Base-by-base conservation (phyloP, 2,888 invertebrate species). In the Epistrophella euchroma region DNA sequence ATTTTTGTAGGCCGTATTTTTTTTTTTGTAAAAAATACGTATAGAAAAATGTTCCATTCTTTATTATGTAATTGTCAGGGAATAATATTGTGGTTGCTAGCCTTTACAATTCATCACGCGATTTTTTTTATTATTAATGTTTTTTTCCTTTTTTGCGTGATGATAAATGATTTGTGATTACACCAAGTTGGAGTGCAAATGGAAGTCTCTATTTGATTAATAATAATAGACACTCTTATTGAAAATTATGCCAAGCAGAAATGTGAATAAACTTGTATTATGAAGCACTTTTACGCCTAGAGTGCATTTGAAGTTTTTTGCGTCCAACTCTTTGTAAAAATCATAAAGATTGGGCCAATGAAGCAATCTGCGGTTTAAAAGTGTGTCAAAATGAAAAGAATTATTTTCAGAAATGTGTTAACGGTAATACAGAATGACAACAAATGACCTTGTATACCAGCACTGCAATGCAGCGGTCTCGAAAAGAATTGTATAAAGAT, bases 31-130 rank as follows among this genome's bases (percentile, higher is more conserved):
- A n/a, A n/a, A n/a, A n/a, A n/a, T n/a, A n/a, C n/a, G n/a, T n/a
- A n/a, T n/a, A n/a, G n/a, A 0, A 28, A 45, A 45, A 66, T 47
- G 32, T 47, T 15, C 40, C 62, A 43, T n/a, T 66, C 66, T 19
- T 47, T 66, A 32, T 32, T 13, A 32, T 66, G 66, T 66, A 47
- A 66, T 47, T 66, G 66, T 32, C 47, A 60, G 45, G 64, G 45
- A 66, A 66, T 47, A 66, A 62, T 25, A 66, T 35, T 47, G 47
- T 47, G 66, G 47, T 66, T 35, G 9, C 2, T 19, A 15, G 15
- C 35, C 37, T 60, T 5, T 28, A 28, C 28, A 5, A 37, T 2
- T 2, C 60, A 43, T 4, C 25, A 62, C 17, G 35, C 11, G 4
- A 22, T 56, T 4, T 60, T 37, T 60, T 37, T 35, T n/a, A n/a